Base-by-base conservation (phyloP, 2,888 invertebrate genomes). In the Ennomos quercinarius region DNA sequence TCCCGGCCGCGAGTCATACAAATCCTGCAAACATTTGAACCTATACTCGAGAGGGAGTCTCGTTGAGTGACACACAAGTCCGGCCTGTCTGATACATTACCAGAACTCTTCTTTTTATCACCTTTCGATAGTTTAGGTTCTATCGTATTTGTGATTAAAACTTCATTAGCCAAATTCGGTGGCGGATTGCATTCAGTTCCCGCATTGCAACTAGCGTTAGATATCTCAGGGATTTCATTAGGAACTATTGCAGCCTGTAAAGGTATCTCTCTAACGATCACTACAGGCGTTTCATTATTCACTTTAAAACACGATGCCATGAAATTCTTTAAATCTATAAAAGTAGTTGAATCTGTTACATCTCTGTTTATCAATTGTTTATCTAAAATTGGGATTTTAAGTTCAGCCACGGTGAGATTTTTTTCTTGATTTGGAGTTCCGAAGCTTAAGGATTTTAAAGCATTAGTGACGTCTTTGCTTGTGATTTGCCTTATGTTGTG, bases 21-120 rank as follows among this genome's bases (percentile, higher is more conserved):
- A 76, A 95, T 95, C 70, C 95, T 93, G 82, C 95, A 95, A 72
- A 94, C 93, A 76, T 91, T 93, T 41, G 94, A 94, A 46, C 93
- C 93, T 68, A 94, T 93, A 71, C 94, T 93, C 40, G 92, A 92
- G 9, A 93, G 72, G 0, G 92, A 92, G 67, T 90, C 89, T 63
- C 87, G 84, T 55, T 80, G 83, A 10, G 83, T 73, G 10, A 89
- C 59, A 3, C 67, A 80, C 50, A 86, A 73, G 40, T 89, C 89
- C 1, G 90, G 86, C 65, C 78, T 84, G 44, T 87, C 89, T 0
- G 91, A 86, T 1, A 83, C 40, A 70, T 63, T 84, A 0, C 77
- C 84, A 0, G 88, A 81, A 17, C 75, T 80, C 63, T 88, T 90
- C 73, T 87, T 91, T 65, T 87, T 90, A 39, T 81, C 77, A 40